Evolutionary conservation across 1,140 invertebrate genomes (phyloP).

Genomic region (Eupeodes corollae): DNA sequence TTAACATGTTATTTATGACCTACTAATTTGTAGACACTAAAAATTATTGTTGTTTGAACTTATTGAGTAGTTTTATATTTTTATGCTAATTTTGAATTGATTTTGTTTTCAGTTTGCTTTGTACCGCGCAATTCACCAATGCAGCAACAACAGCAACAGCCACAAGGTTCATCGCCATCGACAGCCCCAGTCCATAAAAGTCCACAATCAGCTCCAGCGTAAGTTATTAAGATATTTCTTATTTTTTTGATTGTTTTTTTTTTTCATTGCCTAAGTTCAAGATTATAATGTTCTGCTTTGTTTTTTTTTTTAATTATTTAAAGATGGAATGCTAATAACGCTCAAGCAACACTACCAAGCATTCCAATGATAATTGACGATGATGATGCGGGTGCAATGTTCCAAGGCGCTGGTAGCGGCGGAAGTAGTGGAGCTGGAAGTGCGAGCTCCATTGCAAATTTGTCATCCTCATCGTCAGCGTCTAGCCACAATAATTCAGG

Average conservation of each 20-base stretch:
- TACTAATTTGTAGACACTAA: too few species aligned
- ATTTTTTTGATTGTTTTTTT: background rate
- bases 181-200: conserved; percentile 24
- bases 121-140: conserved; percentile 35
- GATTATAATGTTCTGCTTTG: background rate
- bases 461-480: conserved; percentile 18
- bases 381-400: conserved; percentile 39
- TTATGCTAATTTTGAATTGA: background rate
- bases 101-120: conserved; percentile 24
- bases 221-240: conserved; percentile 12
- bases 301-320: conserved; percentile 15
- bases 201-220: conserved; percentile 35
- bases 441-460: conserved; percentile 19
- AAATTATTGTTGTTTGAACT: too few species aligned
- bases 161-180: conserved; percentile 29
- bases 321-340: conserved; percentile 47
- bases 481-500: conserved; percentile 11
- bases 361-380: conserved; percentile 65
- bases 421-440: conserved; percentile 2
- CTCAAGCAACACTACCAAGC: conserved; percentile 54
- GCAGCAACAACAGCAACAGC: conserved; percentile 10
- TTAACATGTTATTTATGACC: too few species aligned
- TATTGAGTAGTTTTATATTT: background rate
- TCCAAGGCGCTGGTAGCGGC: background rate
- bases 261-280: background rate